A percentile compares a stretch with the other conserved stretches of the same genome.
These are phyloP conservation scores for Cordilura impudica DNA, from an alignment of 2,888 invertebrate species.

Conservation along the genomic window DNA sequence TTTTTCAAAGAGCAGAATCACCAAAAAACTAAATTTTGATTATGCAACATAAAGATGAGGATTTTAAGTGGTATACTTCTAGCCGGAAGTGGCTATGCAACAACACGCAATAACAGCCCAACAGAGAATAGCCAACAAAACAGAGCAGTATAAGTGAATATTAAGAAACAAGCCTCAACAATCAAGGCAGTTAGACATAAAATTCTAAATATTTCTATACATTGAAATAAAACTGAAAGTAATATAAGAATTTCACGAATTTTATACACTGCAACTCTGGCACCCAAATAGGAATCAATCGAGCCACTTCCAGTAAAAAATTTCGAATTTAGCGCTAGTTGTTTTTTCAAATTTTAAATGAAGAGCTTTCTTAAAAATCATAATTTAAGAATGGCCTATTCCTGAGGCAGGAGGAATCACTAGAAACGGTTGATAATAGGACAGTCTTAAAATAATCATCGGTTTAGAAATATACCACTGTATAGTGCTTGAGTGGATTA, in stretches of 20 bases:
- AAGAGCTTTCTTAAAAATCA: no score
- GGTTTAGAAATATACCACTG: no score
- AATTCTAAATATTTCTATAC: neutral
- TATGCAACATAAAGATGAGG: constrained; percentile 33
- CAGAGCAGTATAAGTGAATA: no score
- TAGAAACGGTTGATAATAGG: no score
- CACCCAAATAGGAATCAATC: no score
- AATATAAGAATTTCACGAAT: neutral
- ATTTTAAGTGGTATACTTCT: constrained; percentile 67
- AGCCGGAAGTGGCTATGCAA: constrained; percentile 52
- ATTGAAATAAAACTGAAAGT: neutral
- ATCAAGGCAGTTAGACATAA: constrained; percentile 21
- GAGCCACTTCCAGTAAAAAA: no score
- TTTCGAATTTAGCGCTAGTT: no score
- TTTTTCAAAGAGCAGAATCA: neutral
- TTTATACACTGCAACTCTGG: neutral
- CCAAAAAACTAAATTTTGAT: constrained; percentile 13
- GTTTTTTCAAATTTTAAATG: no score
- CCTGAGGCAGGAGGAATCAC: no score
- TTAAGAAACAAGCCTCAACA: constrained; percentile 12
- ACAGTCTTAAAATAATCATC: no score
- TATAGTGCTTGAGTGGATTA: no score
- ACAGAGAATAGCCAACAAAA: neutral
- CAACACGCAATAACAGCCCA: constrained; percentile 37
- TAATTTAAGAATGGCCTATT: no score